Base-by-base conservation (phyloP, 2,888 invertebrate genomes). In the Blastobasis adustella region DNA sequence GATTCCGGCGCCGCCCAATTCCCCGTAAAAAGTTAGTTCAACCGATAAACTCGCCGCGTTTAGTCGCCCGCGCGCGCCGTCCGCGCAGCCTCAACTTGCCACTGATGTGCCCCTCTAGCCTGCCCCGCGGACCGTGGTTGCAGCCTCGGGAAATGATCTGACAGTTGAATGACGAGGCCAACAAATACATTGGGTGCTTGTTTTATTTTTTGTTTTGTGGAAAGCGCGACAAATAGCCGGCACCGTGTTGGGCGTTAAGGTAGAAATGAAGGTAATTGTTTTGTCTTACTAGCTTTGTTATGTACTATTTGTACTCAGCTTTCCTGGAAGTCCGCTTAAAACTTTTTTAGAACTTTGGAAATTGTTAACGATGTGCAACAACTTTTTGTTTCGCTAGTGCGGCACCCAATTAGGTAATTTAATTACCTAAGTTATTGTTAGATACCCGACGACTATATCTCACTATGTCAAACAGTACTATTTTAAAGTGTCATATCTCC, bases 221-320 rank as follows among this genome's bases (percentile, higher is more conserved):
- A 59, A 61, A 55, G 56, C 59, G 63, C 55, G 60, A 61, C 55
- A 57, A 57, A 55, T 59, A 69, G 54, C 66, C 63, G 63, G 58
- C 76, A 79, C 77, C 70, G 81, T 82, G 83, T 76, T 81, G 73
- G 75, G 73, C 61, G 77, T 80, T 55, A 82, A 82, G 65, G 58
- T 76, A 65, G 82, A 84, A 64, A 85, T 85, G 85, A 85, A 85
- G 85, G 85, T 83, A 49, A 51, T 7, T 36, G 10, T 45, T 53
- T 49, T 43, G 44, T 48, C 37, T 41, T 38, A 10, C 42, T 51
- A 54, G 58, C 46, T 52, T 56, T 54, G n/a, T 51, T 52, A 53
- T 54, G 39, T 39, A 39, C 5, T 10, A 37, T 47, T 47, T 6
- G 38, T 46, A 37, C 7, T 9, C 5, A 5, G 7, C 4, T 37